A percentile compares a stretch with the other conserved stretches of the same genome.
These are phyloP conservation scores for Parasteatoda lunata DNA, from an alignment of 2,888 invertebrate genomes.

Conservation along the genomic window DNA sequence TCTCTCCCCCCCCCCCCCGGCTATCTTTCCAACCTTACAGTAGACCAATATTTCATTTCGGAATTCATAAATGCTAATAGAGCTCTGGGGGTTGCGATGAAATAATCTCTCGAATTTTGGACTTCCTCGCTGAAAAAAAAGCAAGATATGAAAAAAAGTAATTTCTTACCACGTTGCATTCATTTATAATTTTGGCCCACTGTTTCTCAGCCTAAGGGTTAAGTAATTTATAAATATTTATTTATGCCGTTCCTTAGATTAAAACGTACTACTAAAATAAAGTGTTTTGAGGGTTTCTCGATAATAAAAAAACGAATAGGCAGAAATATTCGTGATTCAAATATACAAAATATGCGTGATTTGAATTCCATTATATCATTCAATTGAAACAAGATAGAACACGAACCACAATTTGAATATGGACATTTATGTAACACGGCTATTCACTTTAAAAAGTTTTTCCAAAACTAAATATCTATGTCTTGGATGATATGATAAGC, in stretches of 20 bases:
- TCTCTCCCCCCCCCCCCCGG: conserved; percentile 23
- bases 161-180: background rate
- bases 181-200: background rate
- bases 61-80: conserved; percentile 64
- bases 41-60: conserved; percentile 55
- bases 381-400: too few relatives aligned
- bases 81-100: conserved; percentile 26
- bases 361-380: too few relatives aligned
- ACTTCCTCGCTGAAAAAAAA: background rate
- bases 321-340: too few relatives aligned
- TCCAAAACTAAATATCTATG: too few relatives aligned
- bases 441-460: too few relatives aligned
- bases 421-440: too few relatives aligned
- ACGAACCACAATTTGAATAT: too few relatives aligned
- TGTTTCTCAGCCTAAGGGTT: background rate
- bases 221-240: background rate
- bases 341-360: too few relatives aligned
- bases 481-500: too few relatives aligned
- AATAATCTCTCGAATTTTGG: conserved; percentile 19
- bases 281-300: background rate
- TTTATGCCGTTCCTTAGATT: background rate
- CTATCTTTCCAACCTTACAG: conserved; percentile 30
- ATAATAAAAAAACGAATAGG: too few relatives aligned
- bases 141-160: background rate
- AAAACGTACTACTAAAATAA: background rate